Conservation (phyloP, 2,888 invertebrate genomes). For the Aplocera efformata region DNA sequence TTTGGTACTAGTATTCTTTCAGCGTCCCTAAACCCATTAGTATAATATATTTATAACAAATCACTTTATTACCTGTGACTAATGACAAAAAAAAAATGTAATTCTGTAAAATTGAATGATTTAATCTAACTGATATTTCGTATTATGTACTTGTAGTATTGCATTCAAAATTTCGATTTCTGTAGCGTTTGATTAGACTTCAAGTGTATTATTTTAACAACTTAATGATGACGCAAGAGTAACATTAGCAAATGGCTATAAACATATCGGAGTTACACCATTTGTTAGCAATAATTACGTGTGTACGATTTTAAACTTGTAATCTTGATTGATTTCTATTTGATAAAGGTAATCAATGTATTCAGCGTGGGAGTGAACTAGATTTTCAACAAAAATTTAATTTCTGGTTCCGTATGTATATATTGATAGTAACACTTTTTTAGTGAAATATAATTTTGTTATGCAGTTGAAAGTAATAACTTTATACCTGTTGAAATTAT, state of each 20-base stretch:
- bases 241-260: conserved; percentile 12
- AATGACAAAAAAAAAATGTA: too few species aligned
- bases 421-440: too few species aligned
- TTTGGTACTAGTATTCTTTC: background rate
- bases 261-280: conserved; percentile 12
- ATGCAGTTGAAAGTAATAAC: too few species aligned
- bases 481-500: too few species aligned
- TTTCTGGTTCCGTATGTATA: conserved; percentile 12
- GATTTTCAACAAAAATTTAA: conserved; percentile 2
- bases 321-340: conserved; percentile 32
- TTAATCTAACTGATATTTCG: too few species aligned
- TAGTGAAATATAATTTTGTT: too few species aligned
- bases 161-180: too few species aligned
- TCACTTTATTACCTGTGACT: too few species aligned
- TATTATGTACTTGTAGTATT: too few species aligned
- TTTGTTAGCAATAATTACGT: conserved; percentile 11
- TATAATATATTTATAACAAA: too few species aligned
- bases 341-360: conserved; percentile 34
- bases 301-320: conserved; percentile 17
- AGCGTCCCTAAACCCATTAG: too few species aligned
- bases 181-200: background rate
- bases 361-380: conserved; percentile 22
- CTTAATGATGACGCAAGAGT: conserved; percentile 7
- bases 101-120: too few species aligned
- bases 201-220: background rate